Evolutionary conservation across 1,140 invertebrate genomes (phyloP).

Genomic region (Chelonus insularis): DNA sequence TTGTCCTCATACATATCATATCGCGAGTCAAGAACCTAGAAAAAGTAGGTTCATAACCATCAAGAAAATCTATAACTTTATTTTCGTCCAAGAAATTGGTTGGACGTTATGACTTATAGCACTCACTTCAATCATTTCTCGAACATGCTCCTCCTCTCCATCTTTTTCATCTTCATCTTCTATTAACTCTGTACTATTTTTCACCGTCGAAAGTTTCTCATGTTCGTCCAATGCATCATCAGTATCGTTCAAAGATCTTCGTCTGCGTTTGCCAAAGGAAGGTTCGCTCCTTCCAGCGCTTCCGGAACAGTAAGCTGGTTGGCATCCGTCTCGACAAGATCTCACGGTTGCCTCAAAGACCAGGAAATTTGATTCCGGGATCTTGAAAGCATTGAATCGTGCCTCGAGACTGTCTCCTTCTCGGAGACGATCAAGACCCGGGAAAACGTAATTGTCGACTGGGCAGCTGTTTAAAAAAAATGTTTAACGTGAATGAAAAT

Average conservation of each 20-base stretch:
- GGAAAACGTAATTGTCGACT: slow-evolving; percentile 89
- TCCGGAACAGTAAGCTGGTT: slow-evolving; percentile 81
- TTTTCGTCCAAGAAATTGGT: neutral
- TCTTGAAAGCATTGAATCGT: slow-evolving; percentile 92
- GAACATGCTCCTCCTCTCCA: slow-evolving; percentile 68
- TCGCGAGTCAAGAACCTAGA: slow-evolving; percentile 69
- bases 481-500: slow-evolving; percentile 1
- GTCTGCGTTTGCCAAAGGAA: slow-evolving; percentile 74
- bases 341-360: slow-evolving; percentile 91
- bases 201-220: slow-evolving; percentile 33
- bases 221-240: slow-evolving; percentile 30
- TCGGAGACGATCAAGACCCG: slow-evolving; percentile 81
- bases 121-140: slow-evolving; percentile 82
- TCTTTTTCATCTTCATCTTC: slow-evolving; percentile 39
- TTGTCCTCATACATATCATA: slow-evolving; percentile 71
- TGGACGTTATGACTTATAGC: neutral
- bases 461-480: slow-evolving; percentile 70
- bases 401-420: slow-evolving; percentile 87
- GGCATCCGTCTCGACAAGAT: slow-evolving; percentile 86
- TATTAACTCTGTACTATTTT: slow-evolving; percentile 40
- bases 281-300: slow-evolving; percentile 75
- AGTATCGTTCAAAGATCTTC: slow-evolving; percentile 65
- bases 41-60: neutral
- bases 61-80: slow-evolving; percentile 14
- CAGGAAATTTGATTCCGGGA: slow-evolving; percentile 91